Base-by-base conservation (phyloP, 2,113 vertebrate species). In the Azemiops feae region DNA sequence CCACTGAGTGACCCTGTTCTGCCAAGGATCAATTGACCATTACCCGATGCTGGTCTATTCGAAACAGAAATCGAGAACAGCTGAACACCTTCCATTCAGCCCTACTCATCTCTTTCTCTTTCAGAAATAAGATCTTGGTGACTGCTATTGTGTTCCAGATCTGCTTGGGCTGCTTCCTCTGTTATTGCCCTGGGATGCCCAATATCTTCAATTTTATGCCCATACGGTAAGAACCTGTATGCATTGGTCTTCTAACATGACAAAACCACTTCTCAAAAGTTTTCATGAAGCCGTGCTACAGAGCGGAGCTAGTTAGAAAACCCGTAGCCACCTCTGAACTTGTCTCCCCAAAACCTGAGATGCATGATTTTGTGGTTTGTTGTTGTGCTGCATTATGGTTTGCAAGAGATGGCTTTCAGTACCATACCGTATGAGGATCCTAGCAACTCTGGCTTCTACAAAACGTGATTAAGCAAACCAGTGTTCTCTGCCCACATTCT, bases 191-290 rank as follows among this genome's bases (percentile, higher is more conserved):
- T 0, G 98, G 98, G 1, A 98, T 99, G 98, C 98, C 98, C 54
- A 98, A 98, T 87, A 98, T 98, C 95, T 98, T 99, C 96, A 98
- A 99, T 96, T 99, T 99, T 96, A 99, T 99, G 98, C 98, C 98
- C 12, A 98, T 99, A 90, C 97, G 98, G 98, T 99, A 96, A 96
- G 96, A 34, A 54, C 58, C 0, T 0, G 11, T 3, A 27, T 2
- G 1, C 6, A 1, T 0, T 34, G 2, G 3, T 18, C 12, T n/a
- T 53, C 25, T 20, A 22, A 18, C 45, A 1, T 16, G 7, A 20
- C 3, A 57, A 20, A 47, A n/a, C 25, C 23, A 87, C 6, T 3
- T 50, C 27, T 22, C 91, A 11, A 50, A 23, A 23, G 3, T 9
- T 4, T 5, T 50, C 45, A 23, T 6, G 39, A n/a, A 10, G 54